Percentiles rank a stretch among this genome's conserved stretches.
Evolutionary conservation across 2,797 vertebrate species (phyloP).

Genomic region (Onychomys arenicola): DNA sequence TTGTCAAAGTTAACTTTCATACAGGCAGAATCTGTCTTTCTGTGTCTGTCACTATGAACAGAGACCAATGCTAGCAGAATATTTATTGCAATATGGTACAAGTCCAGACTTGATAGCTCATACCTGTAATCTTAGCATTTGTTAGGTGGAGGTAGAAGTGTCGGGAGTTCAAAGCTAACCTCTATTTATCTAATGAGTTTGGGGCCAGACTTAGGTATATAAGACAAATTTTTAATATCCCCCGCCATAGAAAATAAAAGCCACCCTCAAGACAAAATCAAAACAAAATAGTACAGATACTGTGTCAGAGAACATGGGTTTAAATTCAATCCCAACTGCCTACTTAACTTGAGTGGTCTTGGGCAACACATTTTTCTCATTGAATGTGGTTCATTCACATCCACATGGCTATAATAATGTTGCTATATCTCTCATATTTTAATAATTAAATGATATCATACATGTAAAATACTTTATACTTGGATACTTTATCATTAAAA

Average conservation of each 20-base stretch:
- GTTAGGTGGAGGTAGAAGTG: background rate
- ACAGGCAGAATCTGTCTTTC: background rate
- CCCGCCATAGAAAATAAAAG: background rate
- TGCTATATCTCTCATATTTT: background rate
- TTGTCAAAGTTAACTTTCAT: slow-evolving; percentile 21
- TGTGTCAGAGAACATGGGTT: background rate
- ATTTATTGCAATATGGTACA: background rate
- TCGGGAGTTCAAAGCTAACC: background rate
- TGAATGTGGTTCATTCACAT: background rate
- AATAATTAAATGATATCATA: background rate
- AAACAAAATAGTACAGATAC: background rate
- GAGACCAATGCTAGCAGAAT: background rate
- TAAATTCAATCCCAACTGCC: background rate
- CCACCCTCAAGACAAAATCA: background rate
- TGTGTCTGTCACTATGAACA: background rate
- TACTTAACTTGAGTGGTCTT: background rate
- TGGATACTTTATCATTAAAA: background rate
- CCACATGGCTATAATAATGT: background rate
- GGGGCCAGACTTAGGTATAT: background rate
- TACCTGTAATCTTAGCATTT: background rate
- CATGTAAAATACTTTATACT: background rate
- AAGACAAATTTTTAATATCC: background rate
- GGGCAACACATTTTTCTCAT: background rate
- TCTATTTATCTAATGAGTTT: background rate
- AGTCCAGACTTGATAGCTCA: background rate